Conservation (phyloP, 2,888 invertebrate genomes). For the Machimus rusticus region DNA sequence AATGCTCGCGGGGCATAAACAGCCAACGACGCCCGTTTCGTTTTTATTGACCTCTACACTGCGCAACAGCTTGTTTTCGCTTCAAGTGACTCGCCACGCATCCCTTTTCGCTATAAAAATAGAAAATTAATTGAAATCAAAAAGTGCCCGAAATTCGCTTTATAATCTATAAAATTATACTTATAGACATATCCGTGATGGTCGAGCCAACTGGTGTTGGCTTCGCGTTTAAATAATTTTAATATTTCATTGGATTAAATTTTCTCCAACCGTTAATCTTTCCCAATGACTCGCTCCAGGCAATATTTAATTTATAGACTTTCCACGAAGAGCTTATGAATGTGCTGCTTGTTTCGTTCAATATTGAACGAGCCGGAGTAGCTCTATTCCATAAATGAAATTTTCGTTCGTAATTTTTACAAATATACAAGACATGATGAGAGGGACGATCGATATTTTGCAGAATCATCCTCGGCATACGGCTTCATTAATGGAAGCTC, state of each 20-base stretch:
- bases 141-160: not conserved
- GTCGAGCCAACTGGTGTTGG: not conserved
- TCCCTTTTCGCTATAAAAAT: not conserved
- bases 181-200: not conserved
- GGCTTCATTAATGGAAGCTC: not conserved
- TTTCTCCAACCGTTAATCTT: not conserved
- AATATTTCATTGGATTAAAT: not conserved
- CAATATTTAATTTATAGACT: not conserved
- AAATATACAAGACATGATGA: not conserved
- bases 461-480: not conserved
- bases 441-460: not conserved
- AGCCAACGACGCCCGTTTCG: not conserved
- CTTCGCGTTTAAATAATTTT: not conserved
- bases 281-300: not conserved
- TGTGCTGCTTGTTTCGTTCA: not conserved
- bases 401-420: not conserved
- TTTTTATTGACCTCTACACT: not conserved
- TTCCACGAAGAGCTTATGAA: not conserved
- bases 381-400: not conserved
- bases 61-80: not conserved
- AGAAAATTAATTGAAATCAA: not conserved
- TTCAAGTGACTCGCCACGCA: not conserved
- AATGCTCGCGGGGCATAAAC: not conserved
- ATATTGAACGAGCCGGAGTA: not conserved
- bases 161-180: not conserved